Evolutionary conservation across 2,113 vertebrate genomes (phyloP).

Genomic region (Rutilus rutilus): DNA sequence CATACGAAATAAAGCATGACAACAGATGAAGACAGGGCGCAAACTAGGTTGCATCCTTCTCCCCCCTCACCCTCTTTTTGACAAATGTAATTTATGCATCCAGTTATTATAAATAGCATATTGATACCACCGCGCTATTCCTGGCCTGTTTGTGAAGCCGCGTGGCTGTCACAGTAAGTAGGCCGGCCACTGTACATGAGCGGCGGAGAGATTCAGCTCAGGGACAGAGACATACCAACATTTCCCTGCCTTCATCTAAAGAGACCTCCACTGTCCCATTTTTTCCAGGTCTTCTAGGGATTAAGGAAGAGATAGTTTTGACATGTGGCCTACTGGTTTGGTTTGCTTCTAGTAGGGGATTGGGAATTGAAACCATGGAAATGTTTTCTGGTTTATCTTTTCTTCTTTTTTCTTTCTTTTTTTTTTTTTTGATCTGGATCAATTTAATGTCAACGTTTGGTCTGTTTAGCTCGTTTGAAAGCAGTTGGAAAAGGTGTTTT

Average conservation of each 20-base stretch:
- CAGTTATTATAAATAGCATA: conserved; percentile 76
- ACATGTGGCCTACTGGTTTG: conserved; percentile 9
- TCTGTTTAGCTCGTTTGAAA: too few relatives aligned
- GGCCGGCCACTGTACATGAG: conserved; percentile 32
- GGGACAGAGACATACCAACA: conserved; percentile 3
- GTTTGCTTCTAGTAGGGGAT: neutral
- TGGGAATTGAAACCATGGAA: neutral
- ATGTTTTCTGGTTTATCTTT: neutral
- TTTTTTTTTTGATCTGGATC: neutral
- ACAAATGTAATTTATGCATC: conserved; percentile 78
- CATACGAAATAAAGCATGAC: conserved; percentile 61
- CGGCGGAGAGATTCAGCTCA: neutral
- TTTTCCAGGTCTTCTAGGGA: neutral
- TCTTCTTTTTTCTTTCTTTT: neutral
- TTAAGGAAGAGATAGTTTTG: conserved; percentile 17
- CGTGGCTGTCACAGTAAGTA: conserved; percentile 59
- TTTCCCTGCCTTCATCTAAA: neutral
- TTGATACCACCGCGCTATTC: conserved; percentile 69
- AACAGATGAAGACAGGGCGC: conserved; percentile 46
- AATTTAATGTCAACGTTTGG: neutral
- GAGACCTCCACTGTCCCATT: neutral
- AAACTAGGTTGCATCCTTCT: conserved; percentile 66
- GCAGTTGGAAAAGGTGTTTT: too few relatives aligned
- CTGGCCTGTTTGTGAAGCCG: conserved; percentile 62
- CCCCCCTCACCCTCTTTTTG: conserved; percentile 61